phyloP scores from a whole-genome alignment of 1,140 invertebrate genomes.

The Euwallacea similis region DNA sequence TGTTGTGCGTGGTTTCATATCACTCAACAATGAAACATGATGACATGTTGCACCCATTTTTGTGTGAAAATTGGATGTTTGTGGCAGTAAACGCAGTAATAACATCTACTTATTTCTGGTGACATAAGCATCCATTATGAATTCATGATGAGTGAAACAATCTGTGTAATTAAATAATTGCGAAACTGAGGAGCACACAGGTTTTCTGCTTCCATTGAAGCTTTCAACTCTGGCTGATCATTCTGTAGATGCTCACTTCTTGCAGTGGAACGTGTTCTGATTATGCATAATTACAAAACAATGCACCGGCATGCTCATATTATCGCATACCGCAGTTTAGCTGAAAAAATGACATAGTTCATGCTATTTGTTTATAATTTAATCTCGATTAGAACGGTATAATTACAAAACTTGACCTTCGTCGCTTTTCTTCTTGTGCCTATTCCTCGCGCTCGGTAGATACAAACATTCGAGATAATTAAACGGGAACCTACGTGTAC shows the following conservation, averaged over 20 bases:
- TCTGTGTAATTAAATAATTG: background rate
- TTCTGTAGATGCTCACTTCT: too few species aligned
- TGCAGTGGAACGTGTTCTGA: too few species aligned
- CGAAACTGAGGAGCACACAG: too few species aligned
- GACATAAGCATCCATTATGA: background rate
- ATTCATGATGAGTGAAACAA: background rate
- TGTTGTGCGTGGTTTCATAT: constrained; percentile 14
- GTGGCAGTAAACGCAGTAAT: background rate
- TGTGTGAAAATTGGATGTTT: background rate
- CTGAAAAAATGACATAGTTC: background rate
- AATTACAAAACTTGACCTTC: constrained; percentile 28
- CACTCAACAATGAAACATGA: constrained; percentile 9
- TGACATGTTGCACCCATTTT: constrained; percentile 3
- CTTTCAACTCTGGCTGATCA: too few species aligned
- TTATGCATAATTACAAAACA: too few species aligned
- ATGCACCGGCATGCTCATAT: too few species aligned
- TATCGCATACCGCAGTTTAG: too few species aligned
- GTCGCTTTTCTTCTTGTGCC: background rate
- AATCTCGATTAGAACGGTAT: constrained; percentile 27
- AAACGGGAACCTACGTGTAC: constrained; percentile 1
- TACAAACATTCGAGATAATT: constrained; percentile 10
- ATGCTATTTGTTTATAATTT: constrained; percentile 25
- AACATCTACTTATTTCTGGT: background rate
- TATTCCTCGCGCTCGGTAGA: constrained; percentile 1
- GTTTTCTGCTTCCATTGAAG: too few species aligned